A percentile compares a stretch with the other conserved stretches of the same genome.
These are phyloP conservation scores for Oreochromis tanganicae DNA, from an alignment of 2,113 vertebrate species.

Conservation along the genomic window DNA sequence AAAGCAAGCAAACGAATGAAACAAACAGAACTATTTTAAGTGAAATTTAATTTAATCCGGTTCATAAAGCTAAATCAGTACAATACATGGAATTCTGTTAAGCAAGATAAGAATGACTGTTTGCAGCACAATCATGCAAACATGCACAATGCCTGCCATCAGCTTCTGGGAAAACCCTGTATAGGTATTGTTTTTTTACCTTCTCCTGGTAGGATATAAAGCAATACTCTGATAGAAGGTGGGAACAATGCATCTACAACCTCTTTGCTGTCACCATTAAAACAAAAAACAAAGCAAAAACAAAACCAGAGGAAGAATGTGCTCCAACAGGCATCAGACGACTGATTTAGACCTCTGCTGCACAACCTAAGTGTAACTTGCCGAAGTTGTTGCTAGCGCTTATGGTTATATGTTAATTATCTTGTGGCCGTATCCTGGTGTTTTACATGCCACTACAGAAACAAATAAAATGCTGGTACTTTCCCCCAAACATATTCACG, in stretches of 20 bases:
- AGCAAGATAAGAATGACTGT: not conserved
- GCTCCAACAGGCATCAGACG: not conserved
- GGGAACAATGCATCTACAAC: not conserved
- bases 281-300: not conserved
- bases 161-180: not conserved
- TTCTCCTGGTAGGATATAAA: not conserved
- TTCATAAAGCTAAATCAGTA: not conserved
- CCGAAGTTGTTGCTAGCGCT: not conserved
- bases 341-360: not conserved
- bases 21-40: not conserved
- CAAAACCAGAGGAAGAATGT: not conserved
- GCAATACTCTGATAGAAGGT: not conserved
- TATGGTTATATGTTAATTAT: not conserved
- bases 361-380: not conserved
- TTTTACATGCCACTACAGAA: not conserved
- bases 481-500: not conserved
- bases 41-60: not conserved
- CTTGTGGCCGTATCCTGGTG: not conserved
- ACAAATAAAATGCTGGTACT: not conserved
- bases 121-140: not conserved
- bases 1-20: not conserved
- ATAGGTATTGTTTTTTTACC: not conserved
- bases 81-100: not conserved
- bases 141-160: not conserved
- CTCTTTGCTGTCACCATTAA: not conserved